Conservation (phyloP, 2,888 invertebrate species). For the Coleophora deauratella region DNA sequence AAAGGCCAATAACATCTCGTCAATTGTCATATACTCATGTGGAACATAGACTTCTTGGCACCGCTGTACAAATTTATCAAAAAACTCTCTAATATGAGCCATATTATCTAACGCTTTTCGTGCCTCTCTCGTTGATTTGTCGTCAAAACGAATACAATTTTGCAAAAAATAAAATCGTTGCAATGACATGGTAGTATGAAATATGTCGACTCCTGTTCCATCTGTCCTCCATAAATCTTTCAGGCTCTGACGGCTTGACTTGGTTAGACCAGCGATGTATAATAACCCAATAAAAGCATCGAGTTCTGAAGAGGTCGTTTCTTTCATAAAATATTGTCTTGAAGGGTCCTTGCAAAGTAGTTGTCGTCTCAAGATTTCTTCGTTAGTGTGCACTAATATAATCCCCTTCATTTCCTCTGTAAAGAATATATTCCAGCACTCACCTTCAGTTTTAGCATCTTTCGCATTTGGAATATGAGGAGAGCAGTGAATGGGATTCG, state of each 20-base stretch:
- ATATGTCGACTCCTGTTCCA: conserved; percentile 23
- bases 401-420: conserved; percentile 6
- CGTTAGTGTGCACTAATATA: conserved; percentile 8
- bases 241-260: conserved; percentile 13
- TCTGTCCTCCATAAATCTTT: conserved; percentile 18
- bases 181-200: conserved; percentile 17
- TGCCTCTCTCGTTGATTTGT: conserved; percentile 14
- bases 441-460: not conserved
- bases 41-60: conserved; percentile 5
- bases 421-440: conserved; percentile 13
- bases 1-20: conserved; percentile 14
- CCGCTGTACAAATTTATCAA: conserved; percentile 6
- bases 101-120: conserved; percentile 14
- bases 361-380: not conserved
- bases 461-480: conserved; percentile 1
- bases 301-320: conserved; percentile 12
- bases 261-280: conserved; percentile 14
- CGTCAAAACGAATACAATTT: conserved; percentile 18
- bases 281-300: conserved; percentile 18
- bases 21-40: conserved; percentile 10
- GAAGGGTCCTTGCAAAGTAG: not conserved
- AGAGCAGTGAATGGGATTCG: too few species aligned
- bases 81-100: conserved; percentile 8
- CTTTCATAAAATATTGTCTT: conserved; percentile 8
- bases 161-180: conserved; percentile 18